Evolutionary conservation across 2,113 vertebrate genomes (phyloP), one percentile per base, ranked within the genome.

Genomic region (Dasyurus viverrinus): DNA sequence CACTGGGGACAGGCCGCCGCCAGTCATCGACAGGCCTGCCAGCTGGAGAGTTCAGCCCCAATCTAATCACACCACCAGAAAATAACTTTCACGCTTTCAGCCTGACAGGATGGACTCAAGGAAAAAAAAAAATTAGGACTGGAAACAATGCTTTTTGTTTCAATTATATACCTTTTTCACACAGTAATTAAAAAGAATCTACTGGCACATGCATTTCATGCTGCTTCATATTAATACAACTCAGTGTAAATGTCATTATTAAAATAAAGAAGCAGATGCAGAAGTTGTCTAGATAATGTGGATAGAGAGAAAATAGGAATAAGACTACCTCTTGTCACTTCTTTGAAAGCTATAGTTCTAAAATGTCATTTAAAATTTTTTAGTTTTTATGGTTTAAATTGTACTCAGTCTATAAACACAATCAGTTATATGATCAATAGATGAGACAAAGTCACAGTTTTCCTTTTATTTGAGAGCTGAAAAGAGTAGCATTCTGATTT

Each of bases 51-150:
- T 99, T 99, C 99, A 99, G 99, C 99, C 99, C 99, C 99, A 99
- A 99, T 99, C 99, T 99, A 99, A 99, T 99, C 99, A 99, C 99
- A 98, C 99, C 99, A 99, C 99, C 99, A 99, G 99, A 99, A 99
- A 99, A 99, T 99, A 99, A 99, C 98, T 98, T 98, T 96, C 98
- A 98, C 95, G 98, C 99, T 99, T 98, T 98, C 98, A 99, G 99
- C 98, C 98, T 99, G 99, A 99, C 99, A 99, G 98, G 98, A 99
- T 99, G 98, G 98, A 98, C 98, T 99, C 96, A 97, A 98, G 98
- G 96, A 98, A 98, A 97, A 98, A 93, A 91, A 96, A 97, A 94
- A 97, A 94, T 93, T 48, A 48, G 60, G 90, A 48, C 96, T 97
- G 47, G 96, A 98, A 99, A 99, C 98, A 98, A 98, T 98, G 98